phyloP scores from a whole-genome alignment of 2,888 invertebrate genomes.

The Tipula confusa region DNA sequence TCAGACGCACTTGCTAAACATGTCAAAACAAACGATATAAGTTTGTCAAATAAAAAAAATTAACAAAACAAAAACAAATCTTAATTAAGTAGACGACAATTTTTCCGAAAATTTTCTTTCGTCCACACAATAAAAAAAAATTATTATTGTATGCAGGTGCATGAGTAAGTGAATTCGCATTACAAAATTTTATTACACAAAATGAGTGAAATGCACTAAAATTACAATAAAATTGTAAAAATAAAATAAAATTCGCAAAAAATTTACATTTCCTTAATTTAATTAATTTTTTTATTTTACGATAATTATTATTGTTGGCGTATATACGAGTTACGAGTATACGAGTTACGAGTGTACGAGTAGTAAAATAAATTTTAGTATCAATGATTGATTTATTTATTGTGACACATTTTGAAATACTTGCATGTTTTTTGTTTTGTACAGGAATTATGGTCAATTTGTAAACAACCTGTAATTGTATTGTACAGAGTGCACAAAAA shows the following conservation, averaged over 20 bases:
- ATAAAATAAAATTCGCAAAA: background rate
- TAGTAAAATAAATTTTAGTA: background rate
- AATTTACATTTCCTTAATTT: slow-evolving; percentile 3
- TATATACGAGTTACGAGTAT: background rate
- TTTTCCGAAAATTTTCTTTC: background rate
- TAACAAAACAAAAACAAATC: background rate
- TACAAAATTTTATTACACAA: background rate
- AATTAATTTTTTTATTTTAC: background rate
- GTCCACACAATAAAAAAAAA: background rate
- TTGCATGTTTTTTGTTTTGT: too few relatives aligned
- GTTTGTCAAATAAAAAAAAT: background rate
- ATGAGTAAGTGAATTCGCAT: background rate
- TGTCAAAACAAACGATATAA: background rate
- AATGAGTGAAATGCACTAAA: background rate
- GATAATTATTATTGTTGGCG: background rate
- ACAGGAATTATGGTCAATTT: too few relatives aligned
- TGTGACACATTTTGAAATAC: background rate
- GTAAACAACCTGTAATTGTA: too few relatives aligned
- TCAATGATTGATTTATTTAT: background rate
- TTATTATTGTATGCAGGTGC: background rate
- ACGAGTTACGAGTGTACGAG: background rate
- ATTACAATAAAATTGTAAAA: background rate
- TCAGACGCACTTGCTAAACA: background rate
- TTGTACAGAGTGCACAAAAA: too few relatives aligned
- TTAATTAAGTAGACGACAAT: background rate